Evolutionary conservation across 2,797 vertebrate genomes (phyloP), one percentile per base, ranked within the genome.

Genomic region (Microctenopoma steveboyesi): DNA sequence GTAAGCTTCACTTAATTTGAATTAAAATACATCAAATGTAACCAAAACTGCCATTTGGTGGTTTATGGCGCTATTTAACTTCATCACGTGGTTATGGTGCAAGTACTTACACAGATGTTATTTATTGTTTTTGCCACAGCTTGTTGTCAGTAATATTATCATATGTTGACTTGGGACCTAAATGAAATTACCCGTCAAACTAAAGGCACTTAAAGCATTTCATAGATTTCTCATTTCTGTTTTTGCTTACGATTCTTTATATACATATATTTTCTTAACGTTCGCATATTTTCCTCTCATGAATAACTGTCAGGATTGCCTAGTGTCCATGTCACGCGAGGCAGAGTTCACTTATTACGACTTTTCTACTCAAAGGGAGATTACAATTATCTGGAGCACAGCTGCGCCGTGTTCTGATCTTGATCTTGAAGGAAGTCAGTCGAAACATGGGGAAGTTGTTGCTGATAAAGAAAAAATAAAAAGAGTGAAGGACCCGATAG

Each of bases 111-210:
- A 59, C 40, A 46, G 42, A 64, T 68, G 53, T 72, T 83, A 84
- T 86, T 89, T 84, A 84, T 87, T 78, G 35, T 69, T 45, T 62
- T 45, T 61, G 53, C 75, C 56, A 76, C 46, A 47, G 40, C 64
- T 68, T 81, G 69, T 22, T 74, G 61, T 75, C 80, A 54, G 39
- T 59, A 68, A 40, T 66, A 39, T 68, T 63, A 40, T 43, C 40
- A 48, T 56, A n/a, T 7, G 5, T 55, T 48, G 11, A 64, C 40
- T n/a, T 39, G 42, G 16, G 28, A 39, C 18, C 58, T 61, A 18
- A 62, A 27, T 22, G 33, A 28, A 57, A 61, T n/a, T 1, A 25
- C 30, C 27, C 13, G 51, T 40, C 50, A 72, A 74, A 57, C 25
- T 7, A 37, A 72, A 55, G 33, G 53, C 67, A 68, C 74, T 74